Base-by-base conservation (phyloP, 2,797 vertebrate genomes). In the Potorous gilbertii region DNA sequence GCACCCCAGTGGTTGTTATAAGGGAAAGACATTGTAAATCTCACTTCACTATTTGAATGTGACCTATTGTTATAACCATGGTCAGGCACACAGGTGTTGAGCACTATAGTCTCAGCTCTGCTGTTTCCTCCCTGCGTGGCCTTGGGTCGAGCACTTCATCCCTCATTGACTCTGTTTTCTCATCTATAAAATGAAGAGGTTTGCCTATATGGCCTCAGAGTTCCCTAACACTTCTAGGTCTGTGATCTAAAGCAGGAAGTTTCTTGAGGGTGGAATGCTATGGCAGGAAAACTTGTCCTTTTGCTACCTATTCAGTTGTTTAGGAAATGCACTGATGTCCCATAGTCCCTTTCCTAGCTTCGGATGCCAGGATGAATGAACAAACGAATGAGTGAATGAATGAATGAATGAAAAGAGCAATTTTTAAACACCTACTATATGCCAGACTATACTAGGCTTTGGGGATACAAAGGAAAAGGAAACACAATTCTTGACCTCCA, bases 401-500 rank as follows among this genome's bases (percentile, higher is more conserved):
- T 40, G 62, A 66, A 66, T n/a, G 66, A 74, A 74, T 74, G n/a
- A 74, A 46, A 81, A 40, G 16, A 81, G 21, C 5, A 40, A 16
- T 81, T 40, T 40, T 40, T 40, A 81, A 74, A 81, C 2, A 81
- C 18, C n/a, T 81, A 46, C 18, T 24, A 24, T 81, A 46, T 81
- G n/a, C n/a, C n/a, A 81, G n/a, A 81, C 21, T 81, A 21, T 40
- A 40, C 18, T 21, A 81, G 66, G n/a, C 66, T 46, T n/a, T 81
- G 21, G n/a, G 18, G n/a, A 24, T 10, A 81, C 66, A 81, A 40
- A 40, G n/a, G 11, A 74, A 81, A 81, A 46, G 5, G 52, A 40
- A 90, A 93, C 97, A 81, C 16, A 62, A 27, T 56, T 21, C 40
- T 95, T 95, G 89, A 31, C 12, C 16, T 46, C n/a, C 8, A 81